Evolutionary conservation across 2,113 vertebrate species (phyloP), one percentile per base, ranked within the genome.

Genomic region (Clupea harengus): DNA sequence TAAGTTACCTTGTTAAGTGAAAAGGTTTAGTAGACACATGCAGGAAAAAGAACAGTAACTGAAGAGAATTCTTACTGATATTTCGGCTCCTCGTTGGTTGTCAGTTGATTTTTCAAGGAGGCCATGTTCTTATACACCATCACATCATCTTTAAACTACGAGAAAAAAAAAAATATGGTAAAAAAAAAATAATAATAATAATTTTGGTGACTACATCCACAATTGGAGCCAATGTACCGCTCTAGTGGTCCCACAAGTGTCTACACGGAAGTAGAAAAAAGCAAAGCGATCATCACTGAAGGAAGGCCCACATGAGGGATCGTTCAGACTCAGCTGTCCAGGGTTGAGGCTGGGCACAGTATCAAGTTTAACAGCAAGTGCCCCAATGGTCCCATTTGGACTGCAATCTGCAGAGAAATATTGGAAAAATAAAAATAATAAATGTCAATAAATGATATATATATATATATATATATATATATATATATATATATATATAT

Each of bases 61-160:
- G n/a, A n/a, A n/a, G n/a, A 83, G 11, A 6, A 52, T 20, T 9
- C 46, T 50, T 46, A 95, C 93, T 91, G 64, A 82, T 91, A 95
- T 1, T 84, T 85, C 0, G 90, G 75, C 22, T 91, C 87, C n/a
- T n/a, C n/a, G 0, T 89, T 82, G 0, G 9, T 9, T 1, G 57
- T 17, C 1, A 10, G 45, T 0, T 64, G 2, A 7, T 83, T 84
- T 25, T 93, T 91, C 83, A 93, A 87, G 1, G 93, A 81, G 47
- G 95, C 90, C 45, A 92, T 92, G 85, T 95, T 95, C 81, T 94
- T 93, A 80, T 95, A 95, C 22, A 91, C 39, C 91, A 95, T 94
- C 22, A 32, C 47, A 13, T 91, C 88, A 9, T 85, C 45, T 11
- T 91, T 54, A 88, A 95, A 95, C 95, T 95, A 57, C 54, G n/a